Percentiles rank a stretch among this genome's conserved stretches.
Evolutionary conservation across 2,797 vertebrate species (phyloP).

Genomic region (Philypnodon macrostomus): DNA sequence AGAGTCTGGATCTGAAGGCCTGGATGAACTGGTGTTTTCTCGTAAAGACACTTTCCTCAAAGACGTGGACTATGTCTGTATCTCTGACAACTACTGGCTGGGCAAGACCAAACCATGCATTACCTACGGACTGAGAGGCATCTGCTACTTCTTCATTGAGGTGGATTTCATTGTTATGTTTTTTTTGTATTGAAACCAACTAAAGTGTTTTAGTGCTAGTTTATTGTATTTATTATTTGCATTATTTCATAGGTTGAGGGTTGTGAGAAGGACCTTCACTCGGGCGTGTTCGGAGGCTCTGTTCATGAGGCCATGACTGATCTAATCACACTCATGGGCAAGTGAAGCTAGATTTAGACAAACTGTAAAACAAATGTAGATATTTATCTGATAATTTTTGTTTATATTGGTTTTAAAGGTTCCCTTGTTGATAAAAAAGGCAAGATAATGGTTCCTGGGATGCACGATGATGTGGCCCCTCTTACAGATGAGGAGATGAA

Average conservation of each 20-base stretch:
- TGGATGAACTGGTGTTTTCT: conserved; percentile 88
- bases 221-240: not conserved
- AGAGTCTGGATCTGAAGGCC: conserved; percentile 93
- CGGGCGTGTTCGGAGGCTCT: conserved; percentile 93
- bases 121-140: conserved; percentile 93
- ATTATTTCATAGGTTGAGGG: conserved; percentile 81
- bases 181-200: not conserved
- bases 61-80: conserved; percentile 92
- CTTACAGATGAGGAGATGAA: conserved; percentile 82
- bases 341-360: conserved; percentile 37
- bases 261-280: conserved; percentile 88
- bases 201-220: not conserved
- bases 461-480: conserved; percentile 80
- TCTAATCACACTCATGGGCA: conserved; percentile 89
- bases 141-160: conserved; percentile 92
- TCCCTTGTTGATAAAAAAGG: conserved; percentile 83
- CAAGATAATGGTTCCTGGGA: conserved; percentile 85
- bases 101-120: conserved; percentile 96
- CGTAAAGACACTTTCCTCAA: conserved; percentile 88
- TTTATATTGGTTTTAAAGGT: conserved; percentile 62
- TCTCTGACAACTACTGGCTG: conserved; percentile 98
- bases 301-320: conserved; percentile 96
- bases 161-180: conserved; percentile 48
- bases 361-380: not conserved
- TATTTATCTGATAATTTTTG: not conserved